Evolutionary conservation across 2,113 vertebrate species (phyloP).

Genomic region (Zosterops pallidus): DNA sequence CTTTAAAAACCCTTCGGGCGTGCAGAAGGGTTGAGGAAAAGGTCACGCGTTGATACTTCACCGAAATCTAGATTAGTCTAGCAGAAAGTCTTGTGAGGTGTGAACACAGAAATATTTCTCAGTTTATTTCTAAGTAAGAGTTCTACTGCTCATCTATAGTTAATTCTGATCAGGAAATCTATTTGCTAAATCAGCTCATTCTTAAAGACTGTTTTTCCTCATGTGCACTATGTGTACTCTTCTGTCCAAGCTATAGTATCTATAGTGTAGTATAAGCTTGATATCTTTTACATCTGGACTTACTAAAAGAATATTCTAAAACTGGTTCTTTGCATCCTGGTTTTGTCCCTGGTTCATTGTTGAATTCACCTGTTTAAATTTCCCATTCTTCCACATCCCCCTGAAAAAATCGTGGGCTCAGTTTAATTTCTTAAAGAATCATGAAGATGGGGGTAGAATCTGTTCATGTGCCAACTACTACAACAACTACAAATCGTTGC

Average conservation of each 20-base stretch:
- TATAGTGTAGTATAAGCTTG: background rate
- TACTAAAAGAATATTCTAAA: background rate
- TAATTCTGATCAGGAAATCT: background rate
- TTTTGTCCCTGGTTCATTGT: background rate
- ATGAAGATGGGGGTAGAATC: background rate
- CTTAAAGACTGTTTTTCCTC: background rate
- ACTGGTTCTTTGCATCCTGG: background rate
- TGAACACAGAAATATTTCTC: background rate
- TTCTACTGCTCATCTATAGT: accelerated
- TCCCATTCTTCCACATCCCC: background rate
- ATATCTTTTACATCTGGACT: background rate
- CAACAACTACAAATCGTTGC: background rate
- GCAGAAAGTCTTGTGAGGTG: background rate
- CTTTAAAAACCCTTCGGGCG: background rate
- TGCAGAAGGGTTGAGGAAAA: background rate
- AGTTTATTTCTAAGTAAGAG: background rate
- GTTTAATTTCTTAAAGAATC: background rate
- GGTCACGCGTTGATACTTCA: background rate
- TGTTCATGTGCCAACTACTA: background rate
- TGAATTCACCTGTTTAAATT: background rate
- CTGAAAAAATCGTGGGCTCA: background rate
- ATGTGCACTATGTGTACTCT: accelerated
- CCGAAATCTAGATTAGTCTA: background rate
- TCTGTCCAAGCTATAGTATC: background rate
- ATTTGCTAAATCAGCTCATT: background rate